Conservation (phyloP, 92 coral and sea anemone genomes). For the Heteractis magnifica region DNA sequence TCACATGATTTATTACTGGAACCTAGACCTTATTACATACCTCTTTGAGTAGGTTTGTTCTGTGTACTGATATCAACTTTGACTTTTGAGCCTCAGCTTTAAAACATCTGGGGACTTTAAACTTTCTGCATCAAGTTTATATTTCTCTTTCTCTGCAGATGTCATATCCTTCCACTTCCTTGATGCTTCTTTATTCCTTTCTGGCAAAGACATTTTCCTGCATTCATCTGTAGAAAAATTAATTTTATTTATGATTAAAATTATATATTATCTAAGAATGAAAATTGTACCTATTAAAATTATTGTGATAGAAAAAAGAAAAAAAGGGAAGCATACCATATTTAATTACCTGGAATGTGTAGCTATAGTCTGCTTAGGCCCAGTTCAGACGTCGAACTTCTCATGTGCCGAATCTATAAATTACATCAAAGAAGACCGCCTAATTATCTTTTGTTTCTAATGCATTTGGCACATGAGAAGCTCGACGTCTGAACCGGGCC, state of each 20-base stretch:
- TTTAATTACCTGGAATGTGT: neutral
- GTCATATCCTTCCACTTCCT: conserved; percentile 48
- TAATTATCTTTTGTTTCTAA: no score
- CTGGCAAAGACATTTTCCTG: conserved; percentile 40
- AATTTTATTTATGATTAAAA: neutral
- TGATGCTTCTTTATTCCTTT: conserved; percentile 47
- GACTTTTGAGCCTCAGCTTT: conserved; percentile 43
- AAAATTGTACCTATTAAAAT: no score
- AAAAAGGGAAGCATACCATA: neutral
- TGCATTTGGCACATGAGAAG: no score
- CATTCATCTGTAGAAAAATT: conserved; percentile 34
- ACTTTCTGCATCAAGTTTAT: conserved; percentile 42
- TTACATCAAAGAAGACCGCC: no score
- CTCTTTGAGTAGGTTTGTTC: conserved; percentile 47
- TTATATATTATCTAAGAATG: neutral
- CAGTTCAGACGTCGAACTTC: no score
- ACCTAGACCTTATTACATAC: conserved; percentile 21
- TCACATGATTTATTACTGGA: conserved; percentile 17
- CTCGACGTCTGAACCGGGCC: no score
- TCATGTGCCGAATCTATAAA: no score
- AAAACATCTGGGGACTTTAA: conserved; percentile 47
- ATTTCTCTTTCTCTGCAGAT: conserved; percentile 45
- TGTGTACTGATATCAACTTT: conserved; percentile 44
- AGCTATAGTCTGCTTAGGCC: neutral
- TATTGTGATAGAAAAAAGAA: neutral